Conservation (phyloP, 2,888 invertebrate genomes). For the Archips crataeganus region DNA sequence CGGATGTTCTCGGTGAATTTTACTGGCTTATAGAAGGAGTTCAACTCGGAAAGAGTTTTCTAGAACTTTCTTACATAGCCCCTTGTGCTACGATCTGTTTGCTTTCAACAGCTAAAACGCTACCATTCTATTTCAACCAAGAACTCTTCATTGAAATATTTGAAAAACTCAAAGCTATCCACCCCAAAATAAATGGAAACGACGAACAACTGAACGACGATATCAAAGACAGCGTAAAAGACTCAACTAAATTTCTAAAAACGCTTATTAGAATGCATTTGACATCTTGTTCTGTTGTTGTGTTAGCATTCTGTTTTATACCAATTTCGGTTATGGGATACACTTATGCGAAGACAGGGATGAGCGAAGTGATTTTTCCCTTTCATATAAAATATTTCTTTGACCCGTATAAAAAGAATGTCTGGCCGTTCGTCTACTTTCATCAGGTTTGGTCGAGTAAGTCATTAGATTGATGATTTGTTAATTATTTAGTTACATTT, state of each 20-base stretch:
- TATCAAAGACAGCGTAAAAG: conserved; percentile 41
- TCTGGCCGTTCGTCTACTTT: conserved; percentile 62
- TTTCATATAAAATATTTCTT: conserved; percentile 65
- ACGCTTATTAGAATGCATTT: conserved; percentile 51
- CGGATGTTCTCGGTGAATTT: conserved; percentile 62
- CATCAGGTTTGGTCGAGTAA: conserved; percentile 68
- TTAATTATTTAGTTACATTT: neutral
- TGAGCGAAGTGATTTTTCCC: conserved; percentile 57
- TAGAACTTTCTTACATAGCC: conserved; percentile 60
- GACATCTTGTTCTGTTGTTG: conserved; percentile 50
- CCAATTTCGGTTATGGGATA: conserved; percentile 60
- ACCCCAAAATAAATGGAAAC: conserved; percentile 49
- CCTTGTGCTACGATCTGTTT: conserved; percentile 64
- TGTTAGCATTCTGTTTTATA: conserved; percentile 56
- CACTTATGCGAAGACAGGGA: conserved; percentile 55
- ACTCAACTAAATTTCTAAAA: conserved; percentile 55
- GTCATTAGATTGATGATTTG: conserved; percentile 45
- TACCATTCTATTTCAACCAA: conserved; percentile 56
- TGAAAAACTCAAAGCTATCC: conserved; percentile 58
- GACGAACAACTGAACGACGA: conserved; percentile 33
- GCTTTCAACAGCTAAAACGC: conserved; percentile 59
- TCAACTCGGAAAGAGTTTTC: conserved; percentile 54
- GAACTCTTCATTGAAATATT: conserved; percentile 52
- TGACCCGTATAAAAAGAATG: conserved; percentile 53
- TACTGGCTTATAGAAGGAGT: conserved; percentile 62